These are phyloP conservation scores for Phrynocephalus versicolor DNA, from an alignment of 2,113 vertebrate species.

Conservation along the genomic window DNA sequence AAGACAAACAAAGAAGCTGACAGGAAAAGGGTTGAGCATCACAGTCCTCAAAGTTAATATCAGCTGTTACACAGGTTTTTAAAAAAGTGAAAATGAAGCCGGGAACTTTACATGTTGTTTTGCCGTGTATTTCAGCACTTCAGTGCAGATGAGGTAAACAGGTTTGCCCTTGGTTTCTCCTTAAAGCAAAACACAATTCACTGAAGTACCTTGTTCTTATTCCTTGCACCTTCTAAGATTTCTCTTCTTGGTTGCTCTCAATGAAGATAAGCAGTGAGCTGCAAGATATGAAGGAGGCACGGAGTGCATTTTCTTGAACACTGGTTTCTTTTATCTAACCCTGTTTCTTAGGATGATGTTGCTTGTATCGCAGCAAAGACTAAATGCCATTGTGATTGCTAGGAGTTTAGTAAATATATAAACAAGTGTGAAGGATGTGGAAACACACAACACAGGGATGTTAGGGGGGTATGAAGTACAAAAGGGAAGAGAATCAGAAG, in stretches of 20 bases:
- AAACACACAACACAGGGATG: neutral
- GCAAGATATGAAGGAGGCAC: conserved; percentile 1
- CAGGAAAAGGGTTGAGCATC: neutral
- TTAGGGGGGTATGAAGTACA: neutral
- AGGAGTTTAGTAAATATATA: conserved; percentile 11
- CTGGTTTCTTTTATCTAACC: conserved; percentile 54
- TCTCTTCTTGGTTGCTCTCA: conserved; percentile 38
- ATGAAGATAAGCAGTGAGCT: conserved; percentile 39
- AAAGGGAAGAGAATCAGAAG: neutral
- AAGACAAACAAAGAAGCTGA: neutral
- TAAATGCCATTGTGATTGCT: neutral
- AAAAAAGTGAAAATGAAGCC: neutral
- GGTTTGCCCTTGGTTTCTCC: conserved; percentile 27
- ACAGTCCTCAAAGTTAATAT: neutral
- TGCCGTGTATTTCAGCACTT: neutral
- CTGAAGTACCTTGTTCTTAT: conserved; percentile 1
- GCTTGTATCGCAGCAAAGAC: conserved; percentile 36
- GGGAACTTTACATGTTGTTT: neutral
- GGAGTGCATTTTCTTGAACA: conserved; percentile 42
- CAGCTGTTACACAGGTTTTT: neutral
- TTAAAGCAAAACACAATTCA: neutral
- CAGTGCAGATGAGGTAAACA: neutral
- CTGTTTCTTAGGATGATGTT: conserved; percentile 27
- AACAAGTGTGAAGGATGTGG: neutral
- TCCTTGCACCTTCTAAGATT: conserved; percentile 26